A percentile compares a stretch with the other conserved stretches of the same genome.
phyloP scores from a whole-genome alignment of 2,113 vertebrate species.

The Balaenoptera acutorostrata region DNA sequence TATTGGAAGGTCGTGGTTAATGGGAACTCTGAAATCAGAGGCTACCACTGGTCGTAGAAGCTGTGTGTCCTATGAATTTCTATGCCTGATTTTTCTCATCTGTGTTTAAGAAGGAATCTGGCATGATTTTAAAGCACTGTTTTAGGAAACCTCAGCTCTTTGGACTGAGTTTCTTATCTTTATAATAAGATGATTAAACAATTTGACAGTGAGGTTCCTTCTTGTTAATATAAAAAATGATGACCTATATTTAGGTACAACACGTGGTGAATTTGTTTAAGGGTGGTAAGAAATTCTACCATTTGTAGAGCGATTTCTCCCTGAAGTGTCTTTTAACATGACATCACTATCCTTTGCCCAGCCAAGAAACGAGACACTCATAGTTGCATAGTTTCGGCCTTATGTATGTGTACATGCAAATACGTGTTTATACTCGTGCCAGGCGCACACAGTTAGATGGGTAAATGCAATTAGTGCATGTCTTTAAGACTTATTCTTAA shows the following conservation, averaged over 20 bases:
- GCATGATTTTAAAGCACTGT: neutral
- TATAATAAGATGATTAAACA: constrained; percentile 4
- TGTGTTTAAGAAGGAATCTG: neutral
- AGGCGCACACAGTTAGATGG: neutral
- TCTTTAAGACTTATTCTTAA: neutral
- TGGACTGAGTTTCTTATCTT: neutral
- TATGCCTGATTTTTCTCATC: neutral
- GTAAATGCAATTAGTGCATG: neutral
- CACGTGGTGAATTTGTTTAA: neutral
- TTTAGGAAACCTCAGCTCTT: neutral
- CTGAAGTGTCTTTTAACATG: neutral
- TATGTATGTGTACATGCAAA: neutral
- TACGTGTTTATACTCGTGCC: neutral
- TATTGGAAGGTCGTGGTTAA: neutral
- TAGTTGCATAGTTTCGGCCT: neutral
- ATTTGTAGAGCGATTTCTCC: neutral
- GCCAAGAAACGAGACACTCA: neutral
- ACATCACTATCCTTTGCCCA: neutral
- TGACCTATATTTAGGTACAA: neutral
- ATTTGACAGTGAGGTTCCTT: neutral
- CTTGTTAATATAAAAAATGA: neutral
- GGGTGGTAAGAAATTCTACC: neutral
- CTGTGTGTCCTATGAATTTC: neutral
- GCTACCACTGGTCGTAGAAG: neutral
- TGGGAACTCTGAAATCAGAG: neutral